Conservation (phyloP, 53 echinoderm and acorn worm genomes). For the Antedon mediterranea region DNA sequence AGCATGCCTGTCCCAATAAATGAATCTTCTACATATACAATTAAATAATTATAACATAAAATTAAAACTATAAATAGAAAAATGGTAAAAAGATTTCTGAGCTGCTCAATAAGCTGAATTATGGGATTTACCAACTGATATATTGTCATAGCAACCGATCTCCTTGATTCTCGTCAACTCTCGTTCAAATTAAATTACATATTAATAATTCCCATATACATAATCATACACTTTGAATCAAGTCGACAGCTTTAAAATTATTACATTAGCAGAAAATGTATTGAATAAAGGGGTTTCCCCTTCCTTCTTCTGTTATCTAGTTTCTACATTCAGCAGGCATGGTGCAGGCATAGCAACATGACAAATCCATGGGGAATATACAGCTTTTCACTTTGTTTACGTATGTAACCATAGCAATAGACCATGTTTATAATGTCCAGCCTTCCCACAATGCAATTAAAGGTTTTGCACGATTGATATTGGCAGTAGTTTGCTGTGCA, state of each 20-base stretch:
- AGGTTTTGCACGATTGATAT: too few relatives aligned
- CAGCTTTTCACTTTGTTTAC: too few relatives aligned
- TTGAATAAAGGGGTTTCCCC: too few relatives aligned
- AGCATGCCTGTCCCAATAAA: background rate
- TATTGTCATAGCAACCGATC: background rate
- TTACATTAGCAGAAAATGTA: too few relatives aligned
- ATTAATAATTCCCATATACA: conserved; percentile 1
- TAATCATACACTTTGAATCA: background rate
- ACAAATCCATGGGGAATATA: too few relatives aligned
- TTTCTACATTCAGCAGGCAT: too few relatives aligned
- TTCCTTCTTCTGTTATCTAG: too few relatives aligned
- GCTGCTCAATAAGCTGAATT: background rate
- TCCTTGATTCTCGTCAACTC: background rate
- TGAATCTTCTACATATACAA: background rate
- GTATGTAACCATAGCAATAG: too few relatives aligned
- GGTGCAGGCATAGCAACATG: too few relatives aligned
- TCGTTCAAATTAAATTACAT: background rate
- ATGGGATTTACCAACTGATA: background rate
- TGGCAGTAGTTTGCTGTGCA: too few relatives aligned
- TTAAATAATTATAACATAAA: background rate
- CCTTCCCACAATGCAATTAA: too few relatives aligned
- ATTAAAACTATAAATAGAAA: background rate
- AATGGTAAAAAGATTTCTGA: background rate
- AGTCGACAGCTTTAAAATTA: background rate
- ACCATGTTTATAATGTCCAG: too few relatives aligned